Percentiles rank a stretch among this genome's conserved stretches.
phyloP scores from a whole-genome alignment of 2,888 invertebrate species.

The Orthosia cruda region DNA sequence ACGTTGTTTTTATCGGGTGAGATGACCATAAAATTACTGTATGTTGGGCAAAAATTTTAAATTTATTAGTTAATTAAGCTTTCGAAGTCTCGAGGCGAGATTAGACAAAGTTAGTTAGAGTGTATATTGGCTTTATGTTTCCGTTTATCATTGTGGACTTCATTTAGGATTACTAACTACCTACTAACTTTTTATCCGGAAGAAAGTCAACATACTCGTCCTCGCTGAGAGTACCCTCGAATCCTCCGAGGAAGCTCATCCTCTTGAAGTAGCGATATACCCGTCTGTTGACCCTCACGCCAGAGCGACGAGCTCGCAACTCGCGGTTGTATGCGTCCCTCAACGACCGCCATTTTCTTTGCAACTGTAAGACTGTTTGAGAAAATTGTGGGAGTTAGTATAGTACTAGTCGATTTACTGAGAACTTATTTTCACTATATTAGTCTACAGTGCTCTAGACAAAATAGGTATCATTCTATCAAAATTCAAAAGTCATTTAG shows the following conservation, averaged over 20 bases:
- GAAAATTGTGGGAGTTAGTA: constrained; percentile 25
- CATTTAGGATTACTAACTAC: too few species aligned
- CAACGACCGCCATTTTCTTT: constrained; percentile 88
- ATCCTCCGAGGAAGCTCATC: constrained; percentile 87
- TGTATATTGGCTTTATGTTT: background rate
- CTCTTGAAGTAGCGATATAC: constrained; percentile 87
- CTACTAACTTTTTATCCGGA: constrained; percentile 19
- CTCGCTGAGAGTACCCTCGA: constrained; percentile 81
- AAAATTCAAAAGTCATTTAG: too few species aligned
- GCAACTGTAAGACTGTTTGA: constrained; percentile 82
- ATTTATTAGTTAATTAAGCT: background rate
- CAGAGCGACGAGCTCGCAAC: constrained; percentile 80
- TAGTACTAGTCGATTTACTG: background rate
- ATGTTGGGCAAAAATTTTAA: background rate
- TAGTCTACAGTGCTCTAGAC: background rate
- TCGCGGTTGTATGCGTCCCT: constrained; percentile 88
- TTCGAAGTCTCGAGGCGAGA: background rate
- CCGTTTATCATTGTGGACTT: too few species aligned
- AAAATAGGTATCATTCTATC: background rate
- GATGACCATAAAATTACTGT: background rate
- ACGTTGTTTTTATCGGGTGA: background rate
- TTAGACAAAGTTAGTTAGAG: too few species aligned
- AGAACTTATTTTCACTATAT: background rate
- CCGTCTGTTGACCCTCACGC: constrained; percentile 76
- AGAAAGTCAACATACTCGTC: constrained; percentile 77